Percentiles rank a stretch among this genome's conserved stretches.
phyloP scores from a whole-genome alignment of 2,113 vertebrate species.

The Poecile atricapillus region DNA sequence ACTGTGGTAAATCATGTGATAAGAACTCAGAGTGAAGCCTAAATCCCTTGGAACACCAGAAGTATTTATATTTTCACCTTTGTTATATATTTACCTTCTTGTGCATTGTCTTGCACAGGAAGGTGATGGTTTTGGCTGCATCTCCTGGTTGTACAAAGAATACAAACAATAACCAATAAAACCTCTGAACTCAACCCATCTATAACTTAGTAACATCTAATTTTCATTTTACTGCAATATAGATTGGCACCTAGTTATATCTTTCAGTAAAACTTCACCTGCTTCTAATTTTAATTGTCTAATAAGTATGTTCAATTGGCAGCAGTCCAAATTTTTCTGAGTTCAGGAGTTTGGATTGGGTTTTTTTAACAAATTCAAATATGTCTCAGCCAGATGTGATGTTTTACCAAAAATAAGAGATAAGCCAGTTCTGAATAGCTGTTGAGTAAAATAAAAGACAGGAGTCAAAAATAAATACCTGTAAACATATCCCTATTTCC shows the following conservation, averaged over 20 bases:
- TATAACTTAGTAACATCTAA: neutral
- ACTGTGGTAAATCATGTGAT: neutral
- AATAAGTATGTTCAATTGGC: neutral
- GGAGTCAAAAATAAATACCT: neutral
- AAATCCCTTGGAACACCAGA: neutral
- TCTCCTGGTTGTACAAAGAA: neutral
- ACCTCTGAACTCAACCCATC: neutral
- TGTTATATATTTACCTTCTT: neutral
- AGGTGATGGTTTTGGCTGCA: neutral
- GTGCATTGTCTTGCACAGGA: neutral
- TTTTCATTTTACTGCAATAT: neutral
- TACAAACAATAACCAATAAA: neutral
- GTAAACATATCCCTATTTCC: neutral
- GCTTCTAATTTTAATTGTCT: neutral
- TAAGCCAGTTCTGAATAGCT: neutral
- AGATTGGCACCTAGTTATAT: neutral
- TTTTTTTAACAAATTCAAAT: neutral
- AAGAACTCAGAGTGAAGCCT: neutral
- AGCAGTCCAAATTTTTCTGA: neutral
- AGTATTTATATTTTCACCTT: neutral
- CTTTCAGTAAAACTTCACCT: neutral
- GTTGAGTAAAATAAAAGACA: neutral
- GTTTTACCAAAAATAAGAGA: neutral
- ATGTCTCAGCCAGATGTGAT: neutral
- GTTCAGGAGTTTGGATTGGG: neutral